Evolutionary conservation across 2,888 invertebrate genomes (phyloP).

Genomic region (Pantelozetes paolii): DNA sequence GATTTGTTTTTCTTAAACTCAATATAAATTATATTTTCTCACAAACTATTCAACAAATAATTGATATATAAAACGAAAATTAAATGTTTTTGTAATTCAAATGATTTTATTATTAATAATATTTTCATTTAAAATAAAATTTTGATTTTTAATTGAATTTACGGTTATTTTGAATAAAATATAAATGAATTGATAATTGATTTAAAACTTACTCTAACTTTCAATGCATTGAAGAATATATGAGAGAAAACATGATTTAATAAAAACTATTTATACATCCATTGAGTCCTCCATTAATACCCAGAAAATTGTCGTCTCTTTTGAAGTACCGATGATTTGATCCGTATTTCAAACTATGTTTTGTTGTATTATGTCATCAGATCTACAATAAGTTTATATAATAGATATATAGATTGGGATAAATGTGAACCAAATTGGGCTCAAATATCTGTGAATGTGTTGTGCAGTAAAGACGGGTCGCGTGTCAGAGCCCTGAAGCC

Average conservation of each 20-base stretch:
- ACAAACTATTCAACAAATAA: too few relatives aligned
- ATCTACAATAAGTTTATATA: background rate
- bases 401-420: background rate
- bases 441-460: conserved; percentile 19
- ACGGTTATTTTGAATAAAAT: too few relatives aligned
- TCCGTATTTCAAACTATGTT: background rate
- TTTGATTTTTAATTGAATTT: too few relatives aligned
- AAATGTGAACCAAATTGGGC: background rate
- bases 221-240: background rate
- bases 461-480: background rate
- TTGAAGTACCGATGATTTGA: conserved; percentile 4
- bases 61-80: too few relatives aligned
- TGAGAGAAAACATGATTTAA: background rate
- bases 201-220: too few relatives aligned
- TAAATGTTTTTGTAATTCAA: too few relatives aligned
- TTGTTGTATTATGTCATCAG: background rate
- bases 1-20: background rate
- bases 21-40: conserved; percentile 2
- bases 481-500: background rate
- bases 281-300: background rate
- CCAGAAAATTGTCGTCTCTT: conserved; percentile 20
- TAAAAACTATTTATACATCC: background rate
- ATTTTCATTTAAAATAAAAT: too few relatives aligned
- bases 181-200: too few relatives aligned
- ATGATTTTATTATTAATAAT: too few relatives aligned